Conservation (phyloP, 2,888 invertebrate genomes). For the Sympetrum striolatum region DNA sequence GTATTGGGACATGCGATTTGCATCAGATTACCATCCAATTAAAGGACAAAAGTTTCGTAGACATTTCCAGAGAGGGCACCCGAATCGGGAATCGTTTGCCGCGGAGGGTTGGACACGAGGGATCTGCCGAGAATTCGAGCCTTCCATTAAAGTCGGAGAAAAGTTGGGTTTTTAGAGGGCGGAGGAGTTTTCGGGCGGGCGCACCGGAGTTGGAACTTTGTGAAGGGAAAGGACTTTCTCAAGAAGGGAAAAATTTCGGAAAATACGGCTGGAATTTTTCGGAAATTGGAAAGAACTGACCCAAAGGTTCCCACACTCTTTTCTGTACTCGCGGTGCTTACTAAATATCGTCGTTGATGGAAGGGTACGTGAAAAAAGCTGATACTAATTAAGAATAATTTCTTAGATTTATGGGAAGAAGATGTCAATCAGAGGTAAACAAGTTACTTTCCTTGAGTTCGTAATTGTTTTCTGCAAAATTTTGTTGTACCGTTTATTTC, state of each 20-base stretch:
- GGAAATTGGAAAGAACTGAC: background rate
- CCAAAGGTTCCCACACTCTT: background rate
- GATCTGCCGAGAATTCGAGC: background rate
- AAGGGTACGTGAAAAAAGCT: background rate
- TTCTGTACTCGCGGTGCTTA: background rate
- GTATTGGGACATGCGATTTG: background rate
- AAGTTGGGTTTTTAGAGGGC: background rate
- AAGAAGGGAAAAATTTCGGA: background rate
- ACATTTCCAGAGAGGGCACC: background rate
- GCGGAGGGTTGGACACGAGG: background rate
- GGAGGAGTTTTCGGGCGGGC: background rate
- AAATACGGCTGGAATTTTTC: background rate
- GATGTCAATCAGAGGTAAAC: too few species aligned
- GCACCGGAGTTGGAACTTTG: background rate
- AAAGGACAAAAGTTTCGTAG: background rate
- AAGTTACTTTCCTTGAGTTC: too few species aligned
- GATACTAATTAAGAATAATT: background rate
- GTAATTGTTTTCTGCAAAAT: too few species aligned
- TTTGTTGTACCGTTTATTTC: too few species aligned
- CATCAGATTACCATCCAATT: background rate
- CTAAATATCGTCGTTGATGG: background rate
- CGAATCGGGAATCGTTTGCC: background rate
- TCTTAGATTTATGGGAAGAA: too few species aligned
- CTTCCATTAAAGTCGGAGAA: background rate
- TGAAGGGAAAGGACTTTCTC: background rate